Percentiles rank a stretch among this genome's conserved stretches.
phyloP scores from a whole-genome alignment of 2,113 vertebrate species.

The Todiramphus saurophagus region DNA sequence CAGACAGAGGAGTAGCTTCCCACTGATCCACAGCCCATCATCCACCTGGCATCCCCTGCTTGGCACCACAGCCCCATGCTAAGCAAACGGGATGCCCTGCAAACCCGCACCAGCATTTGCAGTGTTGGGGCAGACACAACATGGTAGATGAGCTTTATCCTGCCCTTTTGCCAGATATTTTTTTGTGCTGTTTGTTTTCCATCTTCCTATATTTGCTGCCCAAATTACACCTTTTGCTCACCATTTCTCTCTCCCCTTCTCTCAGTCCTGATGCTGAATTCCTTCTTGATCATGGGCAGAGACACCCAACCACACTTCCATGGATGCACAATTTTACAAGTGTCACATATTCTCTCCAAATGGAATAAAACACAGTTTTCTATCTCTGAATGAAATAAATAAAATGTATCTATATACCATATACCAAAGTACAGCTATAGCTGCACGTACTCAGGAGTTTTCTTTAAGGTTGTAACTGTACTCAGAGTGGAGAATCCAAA shows the following conservation, averaged over 20 bases:
- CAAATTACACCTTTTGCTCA: not conserved
- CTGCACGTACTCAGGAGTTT: not conserved
- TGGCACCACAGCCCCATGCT: not conserved
- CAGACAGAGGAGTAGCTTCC: not conserved
- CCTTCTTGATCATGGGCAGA: not conserved
- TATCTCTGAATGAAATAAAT: not conserved
- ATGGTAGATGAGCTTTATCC: not conserved
- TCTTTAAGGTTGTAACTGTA: not conserved
- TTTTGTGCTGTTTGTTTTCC: not conserved
- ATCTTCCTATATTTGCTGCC: not conserved
- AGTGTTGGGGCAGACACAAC: not conserved
- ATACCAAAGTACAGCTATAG: not conserved
- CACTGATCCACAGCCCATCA: accelerated
- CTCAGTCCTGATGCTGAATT: not conserved
- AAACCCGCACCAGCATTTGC: not conserved
- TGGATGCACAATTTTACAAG: not conserved
- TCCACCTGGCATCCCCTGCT: not conserved
- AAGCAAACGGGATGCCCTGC: not conserved
- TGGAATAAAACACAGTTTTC: not conserved
- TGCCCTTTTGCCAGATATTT: not conserved
- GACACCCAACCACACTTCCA: not conserved
- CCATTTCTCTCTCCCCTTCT: not conserved
- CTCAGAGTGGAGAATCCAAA: not conserved
- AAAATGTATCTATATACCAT: not conserved
- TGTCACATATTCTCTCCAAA: not conserved